A percentile compares a stretch with the other conserved stretches of the same genome.
Conservation (phyloP, 2,888 invertebrate species). For the Nomada hirtipes region DNA sequence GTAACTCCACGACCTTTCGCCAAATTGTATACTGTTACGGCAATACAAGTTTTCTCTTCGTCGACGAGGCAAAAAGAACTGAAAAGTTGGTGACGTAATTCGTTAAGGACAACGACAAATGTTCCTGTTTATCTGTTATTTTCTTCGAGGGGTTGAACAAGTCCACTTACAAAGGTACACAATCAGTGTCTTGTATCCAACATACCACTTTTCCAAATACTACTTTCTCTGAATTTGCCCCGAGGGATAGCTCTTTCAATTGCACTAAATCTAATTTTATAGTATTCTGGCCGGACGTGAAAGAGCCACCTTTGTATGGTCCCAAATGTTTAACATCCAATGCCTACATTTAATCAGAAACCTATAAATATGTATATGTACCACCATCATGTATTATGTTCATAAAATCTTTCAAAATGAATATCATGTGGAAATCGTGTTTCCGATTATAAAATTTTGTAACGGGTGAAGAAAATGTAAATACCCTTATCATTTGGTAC, state of each 20-base stretch:
- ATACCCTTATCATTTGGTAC: conserved; percentile 88
- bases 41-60: conserved; percentile 88
- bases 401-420: conserved; percentile 13
- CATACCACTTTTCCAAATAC: conserved; percentile 92
- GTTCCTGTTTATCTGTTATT: conserved; percentile 22
- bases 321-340: conserved; percentile 90
- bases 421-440: background rate
- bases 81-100: conserved; percentile 70
- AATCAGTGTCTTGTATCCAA: conserved; percentile 90
- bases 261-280: conserved; percentile 85
- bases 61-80: conserved; percentile 94
- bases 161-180: conserved; percentile 91
- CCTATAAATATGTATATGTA: conserved; percentile 68
- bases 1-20: conserved; percentile 92
- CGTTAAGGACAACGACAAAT: conserved; percentile 33
- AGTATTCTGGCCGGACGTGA: conserved; percentile 85
- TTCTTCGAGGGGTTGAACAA: conserved; percentile 23
- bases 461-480: conserved; percentile 43
- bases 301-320: conserved; percentile 87
- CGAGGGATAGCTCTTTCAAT: conserved; percentile 87
- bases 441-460: background rate
- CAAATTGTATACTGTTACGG: conserved; percentile 94
- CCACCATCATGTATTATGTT: conserved; percentile 54
- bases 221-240: conserved; percentile 89
- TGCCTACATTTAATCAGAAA: conserved; percentile 84